These are phyloP conservation scores for Galleria mellonella DNA, from an alignment of 1,140 invertebrate species.

Conservation along the genomic window DNA sequence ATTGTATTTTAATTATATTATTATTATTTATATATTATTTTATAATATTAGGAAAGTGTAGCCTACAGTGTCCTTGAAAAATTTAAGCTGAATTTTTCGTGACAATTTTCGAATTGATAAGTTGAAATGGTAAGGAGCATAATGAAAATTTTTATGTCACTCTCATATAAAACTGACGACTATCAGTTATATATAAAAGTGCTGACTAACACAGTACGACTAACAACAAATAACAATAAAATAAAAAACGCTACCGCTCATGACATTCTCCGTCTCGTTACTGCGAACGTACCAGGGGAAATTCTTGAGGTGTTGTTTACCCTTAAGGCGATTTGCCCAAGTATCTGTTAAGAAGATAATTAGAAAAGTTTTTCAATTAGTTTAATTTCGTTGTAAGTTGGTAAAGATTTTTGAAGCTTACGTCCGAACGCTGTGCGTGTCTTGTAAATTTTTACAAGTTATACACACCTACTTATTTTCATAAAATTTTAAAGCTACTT, in stretches of 20 bases:
- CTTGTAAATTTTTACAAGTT: background rate
- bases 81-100: too few relatives aligned
- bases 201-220: too few relatives aligned
- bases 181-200: too few relatives aligned
- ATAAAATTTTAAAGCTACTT: background rate
- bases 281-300: constrained; percentile 31
- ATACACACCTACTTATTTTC: background rate
- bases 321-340: constrained; percentile 71
- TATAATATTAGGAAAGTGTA: too few relatives aligned
- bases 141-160: too few relatives aligned
- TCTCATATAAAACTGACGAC: too few relatives aligned
- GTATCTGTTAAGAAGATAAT: constrained; percentile 72
- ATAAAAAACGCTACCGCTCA: constrained; percentile 8
- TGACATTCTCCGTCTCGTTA: constrained; percentile 8
- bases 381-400: constrained; percentile 65
- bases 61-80: too few relatives aligned
- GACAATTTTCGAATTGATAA: too few relatives aligned
- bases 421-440: constrained; percentile 18
- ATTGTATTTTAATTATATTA: too few relatives aligned
- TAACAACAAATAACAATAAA: background rate
- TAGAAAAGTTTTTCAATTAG: constrained; percentile 74
- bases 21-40: too few relatives aligned
- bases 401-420: constrained; percentile 64
- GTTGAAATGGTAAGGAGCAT: too few relatives aligned
- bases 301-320: constrained; percentile 70